Evolutionary conservation across 2,797 vertebrate genomes (phyloP).

Genomic region (Hephaestus fuliginosus): DNA sequence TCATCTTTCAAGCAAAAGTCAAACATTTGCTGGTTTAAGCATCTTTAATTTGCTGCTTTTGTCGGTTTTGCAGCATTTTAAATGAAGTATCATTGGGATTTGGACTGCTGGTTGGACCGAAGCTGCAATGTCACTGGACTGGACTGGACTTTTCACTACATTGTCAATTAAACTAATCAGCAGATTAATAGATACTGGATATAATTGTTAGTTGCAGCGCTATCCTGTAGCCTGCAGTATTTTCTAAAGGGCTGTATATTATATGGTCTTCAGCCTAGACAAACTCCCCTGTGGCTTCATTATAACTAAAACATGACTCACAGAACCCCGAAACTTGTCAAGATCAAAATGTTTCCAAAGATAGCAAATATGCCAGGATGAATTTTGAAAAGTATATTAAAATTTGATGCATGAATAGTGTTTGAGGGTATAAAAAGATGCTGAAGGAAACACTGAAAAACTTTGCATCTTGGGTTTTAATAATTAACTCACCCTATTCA

Average conservation of each 20-base stretch:
- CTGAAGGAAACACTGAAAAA: neutral
- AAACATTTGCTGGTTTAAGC: neutral
- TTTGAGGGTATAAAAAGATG: neutral
- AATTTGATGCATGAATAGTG: neutral
- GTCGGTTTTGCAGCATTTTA: neutral
- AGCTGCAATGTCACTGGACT: no score
- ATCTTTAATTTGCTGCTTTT: neutral
- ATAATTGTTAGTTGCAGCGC: neutral
- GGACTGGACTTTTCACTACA: no score
- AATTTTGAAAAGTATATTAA: neutral
- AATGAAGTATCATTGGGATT: neutral
- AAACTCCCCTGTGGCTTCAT: neutral
- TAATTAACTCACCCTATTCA: neutral
- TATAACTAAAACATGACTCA: slow-evolving; percentile 3
- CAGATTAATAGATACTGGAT: neutral
- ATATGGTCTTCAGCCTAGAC: neutral
- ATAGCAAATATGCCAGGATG: neutral
- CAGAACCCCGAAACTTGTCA: neutral
- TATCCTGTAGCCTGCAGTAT: neutral
- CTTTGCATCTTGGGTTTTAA: neutral
- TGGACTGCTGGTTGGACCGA: neutral
- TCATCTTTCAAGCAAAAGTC: neutral
- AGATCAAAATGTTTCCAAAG: neutral
- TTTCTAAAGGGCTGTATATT: neutral
- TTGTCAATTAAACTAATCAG: neutral